Evolutionary conservation across 2,888 invertebrate genomes (phyloP), one percentile per base, ranked within the genome.

Genomic region (Protula sp.): DNA sequence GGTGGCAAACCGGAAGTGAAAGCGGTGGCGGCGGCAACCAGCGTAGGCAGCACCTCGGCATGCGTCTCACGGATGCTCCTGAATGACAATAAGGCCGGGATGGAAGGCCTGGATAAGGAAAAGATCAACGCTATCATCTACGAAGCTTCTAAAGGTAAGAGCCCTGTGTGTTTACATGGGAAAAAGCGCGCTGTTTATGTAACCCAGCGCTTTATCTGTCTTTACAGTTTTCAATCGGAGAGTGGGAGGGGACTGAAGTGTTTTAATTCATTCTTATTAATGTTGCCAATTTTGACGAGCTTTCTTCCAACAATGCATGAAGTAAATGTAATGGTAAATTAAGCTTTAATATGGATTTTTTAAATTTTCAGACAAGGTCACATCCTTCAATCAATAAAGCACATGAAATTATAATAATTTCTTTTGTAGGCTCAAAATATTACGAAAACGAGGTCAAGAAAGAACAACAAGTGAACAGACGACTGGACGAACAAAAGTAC

Each of bases 371-470:
- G n/a, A n/a, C n/a, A n/a, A n/a, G n/a, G n/a, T n/a, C n/a, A n/a
- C n/a, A n/a, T n/a, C n/a, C n/a, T n/a, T n/a, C n/a, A n/a, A n/a
- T n/a, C n/a, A n/a, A n/a, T n/a, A n/a, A n/a, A n/a, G n/a, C n/a
- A n/a, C n/a, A n/a, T n/a, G n/a, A n/a, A n/a, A n/a, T n/a, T n/a
- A n/a, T 14, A 28, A 53, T 48, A 30, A n/a, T 47, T 24, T 24
- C 26, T 9, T 55, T 26, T 27, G n/a, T 76, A 76, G 85, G 84
- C 1, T 84, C 85, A 3, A 82, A 81, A 59, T 86, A 82, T 74
- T 85, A 82, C 70, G 79, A 81, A 57, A 84, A 85, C 73, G 83
- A 85, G 69, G 75, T 70, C 79, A 83, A 72, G 74, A 81, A 82
- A 64, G 84, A 85, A 66, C 74, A 82, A 61, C 76, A 82, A 59